Conservation (phyloP, 30 jellyfish, hydroid and myxozoan genomes). For the Haliclystus octoradiatus region DNA sequence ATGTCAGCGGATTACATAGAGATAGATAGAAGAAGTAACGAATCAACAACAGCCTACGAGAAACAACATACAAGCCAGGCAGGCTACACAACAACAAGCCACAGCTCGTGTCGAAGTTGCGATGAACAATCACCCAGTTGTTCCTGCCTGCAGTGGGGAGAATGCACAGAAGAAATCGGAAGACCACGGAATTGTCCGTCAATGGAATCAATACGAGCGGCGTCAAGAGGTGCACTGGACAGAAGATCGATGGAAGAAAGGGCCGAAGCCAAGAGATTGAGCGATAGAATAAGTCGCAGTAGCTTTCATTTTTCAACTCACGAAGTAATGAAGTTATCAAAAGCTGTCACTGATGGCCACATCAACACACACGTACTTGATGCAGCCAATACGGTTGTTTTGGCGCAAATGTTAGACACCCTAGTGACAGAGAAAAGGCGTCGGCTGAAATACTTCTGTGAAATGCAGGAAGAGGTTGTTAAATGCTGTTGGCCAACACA, state of each 20-base stretch:
- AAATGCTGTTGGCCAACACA: slow-evolving; percentile 65
- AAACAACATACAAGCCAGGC: slow-evolving; percentile 33
- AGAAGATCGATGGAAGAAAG: no score
- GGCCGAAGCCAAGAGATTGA: background rate
- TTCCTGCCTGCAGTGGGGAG: background rate
- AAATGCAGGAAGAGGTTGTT: slow-evolving; percentile 77
- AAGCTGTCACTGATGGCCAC: slow-evolving; percentile 54
- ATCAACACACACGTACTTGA: slow-evolving; percentile 89
- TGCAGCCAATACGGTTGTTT: slow-evolving; percentile 33
- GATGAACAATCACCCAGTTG: slow-evolving; percentile 84
- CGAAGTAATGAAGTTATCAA: slow-evolving; percentile 56
- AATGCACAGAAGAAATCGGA: background rate
- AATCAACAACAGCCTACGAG: background rate
- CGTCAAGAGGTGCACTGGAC: background rate
- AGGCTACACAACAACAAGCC: slow-evolving; percentile 95
- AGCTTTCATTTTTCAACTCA: background rate
- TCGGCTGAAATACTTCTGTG: slow-evolving; percentile 30
- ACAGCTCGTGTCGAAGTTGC: slow-evolving; percentile 87
- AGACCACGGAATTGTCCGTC: no score
- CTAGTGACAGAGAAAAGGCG: slow-evolving; percentile 75
- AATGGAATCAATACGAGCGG: background rate
- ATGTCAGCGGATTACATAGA: slow-evolving; percentile 1
- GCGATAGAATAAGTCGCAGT: background rate
- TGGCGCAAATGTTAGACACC: slow-evolving; percentile 36
- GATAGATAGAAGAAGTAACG: background rate